Evolutionary conservation across 2,113 vertebrate species (phyloP).

Genomic region (Mesocricetus auratus): DNA sequence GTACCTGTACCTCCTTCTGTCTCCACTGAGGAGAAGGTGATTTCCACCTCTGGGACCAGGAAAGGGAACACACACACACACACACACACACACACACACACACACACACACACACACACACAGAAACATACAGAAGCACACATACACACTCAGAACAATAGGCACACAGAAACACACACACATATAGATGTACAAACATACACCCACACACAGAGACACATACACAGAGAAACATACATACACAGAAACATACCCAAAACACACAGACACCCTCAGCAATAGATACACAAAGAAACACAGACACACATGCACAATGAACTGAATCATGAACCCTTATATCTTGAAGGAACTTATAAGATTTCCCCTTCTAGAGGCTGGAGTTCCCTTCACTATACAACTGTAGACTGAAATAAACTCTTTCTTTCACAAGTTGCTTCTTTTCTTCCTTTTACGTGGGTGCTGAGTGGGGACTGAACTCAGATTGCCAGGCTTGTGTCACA

Average conservation of each 20-base stretch:
- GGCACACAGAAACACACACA: background rate
- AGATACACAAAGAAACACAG: background rate
- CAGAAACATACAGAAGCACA: background rate
- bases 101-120: background rate
- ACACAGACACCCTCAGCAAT: background rate
- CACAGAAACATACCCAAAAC: background rate
- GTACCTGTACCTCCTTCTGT: slow-evolving; percentile 45
- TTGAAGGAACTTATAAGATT: slow-evolving; percentile 10
- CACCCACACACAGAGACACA: background rate
- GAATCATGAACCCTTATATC: background rate
- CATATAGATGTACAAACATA: background rate
- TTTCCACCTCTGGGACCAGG: slow-evolving; percentile 20
- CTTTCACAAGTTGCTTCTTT: background rate
- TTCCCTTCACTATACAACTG: background rate
- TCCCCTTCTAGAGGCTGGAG: background rate
- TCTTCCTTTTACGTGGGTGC: no score
- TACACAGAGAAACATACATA: background rate
- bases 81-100: background rate
- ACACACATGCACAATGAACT: background rate
- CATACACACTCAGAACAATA: background rate
- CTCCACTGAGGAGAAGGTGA: background rate
- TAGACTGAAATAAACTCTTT: background rate
- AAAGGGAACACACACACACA: background rate
- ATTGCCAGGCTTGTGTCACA: no score
- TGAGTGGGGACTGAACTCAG: no score